Evolutionary conservation across 2,797 vertebrate species (phyloP), one percentile per base, ranked within the genome.

Genomic region (Malacoctenus gilli): DNA sequence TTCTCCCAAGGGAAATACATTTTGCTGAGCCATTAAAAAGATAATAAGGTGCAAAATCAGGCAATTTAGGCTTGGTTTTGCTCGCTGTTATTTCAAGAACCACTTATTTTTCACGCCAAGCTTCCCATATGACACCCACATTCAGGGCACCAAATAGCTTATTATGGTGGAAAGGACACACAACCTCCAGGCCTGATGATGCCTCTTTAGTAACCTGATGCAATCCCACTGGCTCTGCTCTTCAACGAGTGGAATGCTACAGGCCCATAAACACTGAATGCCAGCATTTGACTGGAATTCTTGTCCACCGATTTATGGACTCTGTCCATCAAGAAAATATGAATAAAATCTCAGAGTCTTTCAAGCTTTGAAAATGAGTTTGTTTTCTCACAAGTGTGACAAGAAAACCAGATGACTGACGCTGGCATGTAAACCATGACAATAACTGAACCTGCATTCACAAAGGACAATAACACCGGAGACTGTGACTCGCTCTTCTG

Each of bases 261-360:
- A 21, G 37, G 4, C 8, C 3, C 12, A 20, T 22, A 20, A 42
- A 42, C 8, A 4, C 7, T 48, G 8, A 47, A 19, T 6, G 15
- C 12, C 16, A 36, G 13, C 6, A 28, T 10, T 36, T 25, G 2
- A 18, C 11, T 5, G 4, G 8, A 38, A 14, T 15, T 3, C 18
- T 18, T 5, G 14, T 28, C 25, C 25, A 30, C n/a, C n/a, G 39
- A 39, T 25, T 12, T 10, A 16, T 49, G n/a, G 16, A 16, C 4
- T 39, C 16, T 38, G 8, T 18, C 37, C 37, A 39, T 39, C 18
- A 20, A 39, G n/a, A n/a, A n/a, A n/a, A n/a, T n/a, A n/a, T n/a
- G n/a, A n/a, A n/a, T n/a, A 37, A n/a, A n/a, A n/a, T n/a, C n/a
- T n/a, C n/a, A n/a, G n/a, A n/a, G 4, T 32, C 11, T 32, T 13